Evolutionary conservation across 1,140 invertebrate species (phyloP).

Genomic region (Tetragonula clypearis): DNA sequence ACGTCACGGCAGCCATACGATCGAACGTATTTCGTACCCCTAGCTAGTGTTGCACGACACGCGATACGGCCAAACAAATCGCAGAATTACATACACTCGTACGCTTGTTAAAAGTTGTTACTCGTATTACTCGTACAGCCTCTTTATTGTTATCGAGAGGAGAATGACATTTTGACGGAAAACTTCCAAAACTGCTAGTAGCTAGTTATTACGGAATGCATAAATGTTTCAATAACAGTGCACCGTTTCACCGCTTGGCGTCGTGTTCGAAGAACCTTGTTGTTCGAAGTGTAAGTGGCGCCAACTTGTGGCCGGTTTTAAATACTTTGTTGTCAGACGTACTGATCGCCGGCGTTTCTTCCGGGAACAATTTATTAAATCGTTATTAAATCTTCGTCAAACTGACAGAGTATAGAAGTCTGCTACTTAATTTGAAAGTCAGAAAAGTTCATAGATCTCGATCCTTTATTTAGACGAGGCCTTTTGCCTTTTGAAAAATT

Average conservation of each 20-base stretch:
- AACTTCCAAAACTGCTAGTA: not conserved
- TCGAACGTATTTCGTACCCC: constrained; percentile 26
- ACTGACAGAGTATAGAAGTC: too few species aligned
- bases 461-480: too few species aligned
- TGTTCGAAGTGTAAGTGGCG: not conserved
- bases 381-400: too few species aligned
- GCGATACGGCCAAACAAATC: not conserved
- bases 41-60: not conserved
- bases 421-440: too few species aligned
- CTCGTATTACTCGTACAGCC: not conserved
- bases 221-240: not conserved
- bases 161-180: not conserved
- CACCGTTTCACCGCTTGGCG: not conserved
- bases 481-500: too few species aligned
- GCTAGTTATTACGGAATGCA: not conserved
- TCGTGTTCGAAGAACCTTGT: not conserved
- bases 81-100: not conserved
- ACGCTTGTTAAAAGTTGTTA: not conserved
- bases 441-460: too few species aligned
- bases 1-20: constrained; percentile 34
- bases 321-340: not conserved
- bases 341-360: too few species aligned
- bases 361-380: too few species aligned
- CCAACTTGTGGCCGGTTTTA: not conserved
- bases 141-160: too few species aligned